Base-by-base conservation (phyloP, 2,888 invertebrate species). In the Coleophora deauratella region DNA sequence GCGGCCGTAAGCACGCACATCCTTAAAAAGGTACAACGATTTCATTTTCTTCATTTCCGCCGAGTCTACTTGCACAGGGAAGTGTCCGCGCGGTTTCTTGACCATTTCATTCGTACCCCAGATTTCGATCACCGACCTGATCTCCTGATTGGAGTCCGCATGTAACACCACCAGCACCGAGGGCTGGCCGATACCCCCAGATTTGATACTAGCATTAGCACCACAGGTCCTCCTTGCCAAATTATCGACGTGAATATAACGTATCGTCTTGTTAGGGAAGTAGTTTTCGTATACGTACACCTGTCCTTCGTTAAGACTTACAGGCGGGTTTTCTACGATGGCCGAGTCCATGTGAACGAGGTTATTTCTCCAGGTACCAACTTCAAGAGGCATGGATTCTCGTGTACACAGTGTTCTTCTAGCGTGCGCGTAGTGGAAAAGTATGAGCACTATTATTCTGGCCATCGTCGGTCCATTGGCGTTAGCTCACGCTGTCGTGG, bases 211-310 rank as follows among this genome's bases (percentile, higher is more conserved):
- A 0, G 78, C 75, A 34, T 59, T 68, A 0, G 79, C 81, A 1
- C 81, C 81, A 39, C 81, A 81, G 0, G 77, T 65, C 35, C 50
- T 66, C 0, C 71, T 62, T 0, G 81, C 80, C 11, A 80, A 54
- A 38, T 82, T 81, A 35, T 79, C 77, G 0, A 81, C 79, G 37
- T 78, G 65, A 2, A 82, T 66, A 41, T 82, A 82, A 40, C 61
- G 68, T 9, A 82, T 79, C 0, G 54, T 64, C 44, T 67, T 59
- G 2, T 66, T 70, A 0, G 76, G 73, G 47, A 82, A 82, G 37
- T 59, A 50, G 43, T 82, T 82, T 33, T 80, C 79, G 47, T 82
- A 82, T 8, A 81, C 77, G 48, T 79, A 79, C 11, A 72, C 49
- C 45, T 78, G 80, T 0, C 81, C 82, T 44, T 79, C 77, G 21